phyloP scores from a whole-genome alignment of 2,888 invertebrate species.

The Cosmia pyralina region DNA sequence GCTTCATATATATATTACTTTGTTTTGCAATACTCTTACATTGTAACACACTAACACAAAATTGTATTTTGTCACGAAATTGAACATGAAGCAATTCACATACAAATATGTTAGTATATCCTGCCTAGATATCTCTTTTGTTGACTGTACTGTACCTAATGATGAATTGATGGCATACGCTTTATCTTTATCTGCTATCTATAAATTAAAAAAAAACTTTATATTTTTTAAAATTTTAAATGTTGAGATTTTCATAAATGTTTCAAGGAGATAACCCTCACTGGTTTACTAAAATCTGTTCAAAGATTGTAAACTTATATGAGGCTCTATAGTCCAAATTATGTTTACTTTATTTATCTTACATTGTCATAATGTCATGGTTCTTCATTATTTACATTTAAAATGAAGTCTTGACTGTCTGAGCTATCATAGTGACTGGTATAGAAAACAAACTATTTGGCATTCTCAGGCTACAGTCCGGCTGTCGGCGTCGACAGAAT shows the following conservation, averaged over 20 bases:
- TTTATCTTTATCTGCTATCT: no score
- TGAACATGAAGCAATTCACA: no score
- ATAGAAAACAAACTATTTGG: not conserved
- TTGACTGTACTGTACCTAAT: no score
- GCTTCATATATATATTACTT: no score
- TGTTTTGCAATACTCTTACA: no score
- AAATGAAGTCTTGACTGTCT: not conserved
- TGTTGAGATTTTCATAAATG: conserved; percentile 2
- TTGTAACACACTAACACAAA: no score
- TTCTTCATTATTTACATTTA: conserved; percentile 17
- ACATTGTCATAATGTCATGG: conserved; percentile 1
- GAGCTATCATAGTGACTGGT: not conserved
- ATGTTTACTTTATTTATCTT: conserved; percentile 16
- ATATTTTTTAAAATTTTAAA: no score
- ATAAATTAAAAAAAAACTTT: no score
- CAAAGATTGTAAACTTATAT: conserved; percentile 20
- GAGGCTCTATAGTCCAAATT: not conserved
- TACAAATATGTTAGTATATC: no score
- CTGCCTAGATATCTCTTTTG: no score
- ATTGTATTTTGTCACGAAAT: no score
- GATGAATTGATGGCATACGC: not conserved
- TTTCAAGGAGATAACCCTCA: conserved; percentile 28
- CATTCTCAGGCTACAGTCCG: not conserved
- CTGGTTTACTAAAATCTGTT: conserved; percentile 20
- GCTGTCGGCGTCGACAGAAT: no score